Conservation (phyloP, 2,113 vertebrate genomes). For the Amia ocellicauda region DNA sequence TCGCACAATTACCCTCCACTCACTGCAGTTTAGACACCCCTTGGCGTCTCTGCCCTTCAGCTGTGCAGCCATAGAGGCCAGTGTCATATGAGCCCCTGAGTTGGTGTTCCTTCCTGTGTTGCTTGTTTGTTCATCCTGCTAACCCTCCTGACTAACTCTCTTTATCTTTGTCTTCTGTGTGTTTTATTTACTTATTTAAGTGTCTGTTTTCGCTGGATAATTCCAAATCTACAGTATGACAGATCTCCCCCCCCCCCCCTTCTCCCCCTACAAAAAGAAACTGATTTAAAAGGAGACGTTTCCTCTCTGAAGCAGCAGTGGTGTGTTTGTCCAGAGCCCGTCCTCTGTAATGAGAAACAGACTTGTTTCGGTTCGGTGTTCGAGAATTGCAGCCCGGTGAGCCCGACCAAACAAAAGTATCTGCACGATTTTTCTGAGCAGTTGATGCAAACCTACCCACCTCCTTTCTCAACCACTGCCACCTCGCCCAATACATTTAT, state of each 20-base stretch:
- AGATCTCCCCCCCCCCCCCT: constrained; percentile 9
- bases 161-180: constrained; percentile 18
- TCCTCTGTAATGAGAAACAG: constrained; percentile 98
- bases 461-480: too few species aligned
- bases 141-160: too few species aligned
- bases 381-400: too few species aligned
- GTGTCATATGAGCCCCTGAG: too few species aligned
- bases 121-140: background rate
- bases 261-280: constrained; percentile 24
- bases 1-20: too few species aligned
- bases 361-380: constrained; percentile 52
- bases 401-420: too few species aligned
- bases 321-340: constrained; percentile 65
- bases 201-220: background rate
- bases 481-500: too few species aligned
- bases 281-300: constrained; percentile 46
- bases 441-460: too few species aligned
- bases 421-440: too few species aligned
- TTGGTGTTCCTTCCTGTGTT: background rate
- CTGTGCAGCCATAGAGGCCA: too few species aligned
- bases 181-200: background rate
- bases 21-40: too few species aligned
- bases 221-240: constrained; percentile 2
- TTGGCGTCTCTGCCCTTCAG: too few species aligned
- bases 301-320: constrained; percentile 54